These are phyloP conservation scores for Dendrocincla tyrannina DNA, from an alignment of 2,797 vertebrate genomes.

Conservation along the genomic window DNA sequence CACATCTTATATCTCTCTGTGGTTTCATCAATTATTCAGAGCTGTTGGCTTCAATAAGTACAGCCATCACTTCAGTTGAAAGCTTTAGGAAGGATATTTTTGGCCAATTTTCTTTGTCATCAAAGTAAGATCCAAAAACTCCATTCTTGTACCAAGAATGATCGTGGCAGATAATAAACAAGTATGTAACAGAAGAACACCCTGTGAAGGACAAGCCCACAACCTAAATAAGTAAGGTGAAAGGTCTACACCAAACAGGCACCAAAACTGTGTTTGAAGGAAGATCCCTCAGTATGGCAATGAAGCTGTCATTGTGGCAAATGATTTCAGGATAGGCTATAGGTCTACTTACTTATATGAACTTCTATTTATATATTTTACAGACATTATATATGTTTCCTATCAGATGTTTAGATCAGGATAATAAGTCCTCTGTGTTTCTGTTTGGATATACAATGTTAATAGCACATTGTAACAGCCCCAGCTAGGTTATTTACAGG, in stretches of 20 bases:
- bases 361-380: not conserved
- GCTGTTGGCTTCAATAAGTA: not conserved
- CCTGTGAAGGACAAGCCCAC: not conserved
- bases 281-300: not conserved
- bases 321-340: not conserved
- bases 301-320: not conserved
- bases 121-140: not conserved
- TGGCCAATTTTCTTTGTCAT: not conserved
- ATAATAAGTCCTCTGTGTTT: not conserved
- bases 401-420: not conserved
- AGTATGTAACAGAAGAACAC: not conserved
- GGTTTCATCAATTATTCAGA: conserved; percentile 10
- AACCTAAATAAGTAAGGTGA: not conserved
- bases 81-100: not conserved
- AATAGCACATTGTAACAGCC: not conserved
- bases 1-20: not conserved
- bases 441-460: not conserved
- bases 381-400: not conserved
- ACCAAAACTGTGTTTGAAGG: accelerated
- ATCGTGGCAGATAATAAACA: not conserved
- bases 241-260: not conserved
- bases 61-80: not conserved
- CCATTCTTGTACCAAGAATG: not conserved
- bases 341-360: not conserved
- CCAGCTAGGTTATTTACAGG: not conserved